Conservation (phyloP, 1,140 invertebrate species). For the Berghia stephanieae region DNA sequence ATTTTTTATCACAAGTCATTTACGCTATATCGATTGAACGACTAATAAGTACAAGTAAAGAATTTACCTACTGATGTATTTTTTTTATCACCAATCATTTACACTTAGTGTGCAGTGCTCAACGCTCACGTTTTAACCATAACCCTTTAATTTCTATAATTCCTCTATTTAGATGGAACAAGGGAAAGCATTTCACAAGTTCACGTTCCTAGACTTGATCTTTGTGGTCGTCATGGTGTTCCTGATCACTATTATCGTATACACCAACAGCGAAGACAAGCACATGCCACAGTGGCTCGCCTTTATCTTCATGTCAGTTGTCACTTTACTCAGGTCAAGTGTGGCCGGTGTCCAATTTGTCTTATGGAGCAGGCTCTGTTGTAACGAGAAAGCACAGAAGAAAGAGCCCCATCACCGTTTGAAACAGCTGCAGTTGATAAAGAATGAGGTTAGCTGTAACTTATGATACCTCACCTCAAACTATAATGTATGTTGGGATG, state of each 20-base stretch:
- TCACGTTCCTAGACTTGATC: constrained; percentile 38
- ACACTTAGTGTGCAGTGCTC: neutral
- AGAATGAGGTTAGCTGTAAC: constrained; percentile 42
- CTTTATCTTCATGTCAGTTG: too few relatives aligned
- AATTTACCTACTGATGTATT: too few relatives aligned
- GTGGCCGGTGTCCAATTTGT: constrained; percentile 33
- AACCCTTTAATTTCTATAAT: neutral
- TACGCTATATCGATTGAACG: too few relatives aligned
- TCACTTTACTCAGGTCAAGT: too few relatives aligned
- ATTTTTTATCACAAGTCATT: too few relatives aligned
- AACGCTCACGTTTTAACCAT: neutral
- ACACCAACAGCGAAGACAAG: constrained; percentile 29
- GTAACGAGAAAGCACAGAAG: constrained; percentile 34
- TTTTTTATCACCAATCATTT: neutral
- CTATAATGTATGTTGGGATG: too few relatives aligned
- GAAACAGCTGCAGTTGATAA: constrained; percentile 49
- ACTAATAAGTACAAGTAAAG: too few relatives aligned
- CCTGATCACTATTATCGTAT: constrained; percentile 38
- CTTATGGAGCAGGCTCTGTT: constrained; percentile 45
- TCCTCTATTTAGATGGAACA: constrained; percentile 33
- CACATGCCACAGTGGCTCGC: constrained; percentile 37
- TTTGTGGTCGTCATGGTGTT: constrained; percentile 36
- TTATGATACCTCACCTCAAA: too few relatives aligned
- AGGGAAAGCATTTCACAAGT: constrained; percentile 39
- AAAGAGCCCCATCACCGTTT: constrained; percentile 50